phyloP scores from a whole-genome alignment of 2,113 vertebrate genomes.

The Cyprinodon tularosa region DNA sequence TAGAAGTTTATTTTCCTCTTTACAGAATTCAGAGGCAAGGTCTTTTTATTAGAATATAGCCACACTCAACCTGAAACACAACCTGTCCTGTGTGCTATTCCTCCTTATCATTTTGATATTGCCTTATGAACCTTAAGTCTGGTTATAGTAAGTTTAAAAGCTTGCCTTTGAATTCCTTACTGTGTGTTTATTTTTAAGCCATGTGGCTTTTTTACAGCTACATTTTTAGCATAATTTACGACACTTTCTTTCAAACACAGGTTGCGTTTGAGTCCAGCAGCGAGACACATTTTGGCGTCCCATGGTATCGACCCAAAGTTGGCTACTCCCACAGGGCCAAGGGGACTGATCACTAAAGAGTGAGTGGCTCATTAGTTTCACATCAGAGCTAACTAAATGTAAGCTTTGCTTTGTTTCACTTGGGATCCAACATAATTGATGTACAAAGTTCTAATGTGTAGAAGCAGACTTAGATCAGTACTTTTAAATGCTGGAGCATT shows the following conservation, averaged over 20 bases:
- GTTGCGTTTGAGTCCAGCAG: conserved; percentile 92
- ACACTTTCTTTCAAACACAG: conserved; percentile 66
- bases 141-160: background rate
- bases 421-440: background rate
- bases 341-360: conserved; percentile 96
- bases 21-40: background rate
- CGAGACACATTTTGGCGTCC: conserved; percentile 90
- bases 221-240: background rate
- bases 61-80: background rate
- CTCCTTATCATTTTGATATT: background rate
- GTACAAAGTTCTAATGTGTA: background rate
- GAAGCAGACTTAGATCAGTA: background rate
- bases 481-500: no score
- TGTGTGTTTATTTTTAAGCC: background rate
- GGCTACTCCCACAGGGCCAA: conserved; percentile 85
- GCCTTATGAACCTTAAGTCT: background rate
- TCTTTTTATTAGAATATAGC: background rate
- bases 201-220: background rate
- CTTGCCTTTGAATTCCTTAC: background rate
- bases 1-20: background rate
- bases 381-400: background rate
- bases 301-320: conserved; percentile 84
- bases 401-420: background rate
- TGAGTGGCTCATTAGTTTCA: conserved; percentile 72
- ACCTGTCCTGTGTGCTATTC: background rate